Base-by-base conservation (phyloP, 1,140 invertebrate genomes). In the Meloidogyne hapla region DNA sequence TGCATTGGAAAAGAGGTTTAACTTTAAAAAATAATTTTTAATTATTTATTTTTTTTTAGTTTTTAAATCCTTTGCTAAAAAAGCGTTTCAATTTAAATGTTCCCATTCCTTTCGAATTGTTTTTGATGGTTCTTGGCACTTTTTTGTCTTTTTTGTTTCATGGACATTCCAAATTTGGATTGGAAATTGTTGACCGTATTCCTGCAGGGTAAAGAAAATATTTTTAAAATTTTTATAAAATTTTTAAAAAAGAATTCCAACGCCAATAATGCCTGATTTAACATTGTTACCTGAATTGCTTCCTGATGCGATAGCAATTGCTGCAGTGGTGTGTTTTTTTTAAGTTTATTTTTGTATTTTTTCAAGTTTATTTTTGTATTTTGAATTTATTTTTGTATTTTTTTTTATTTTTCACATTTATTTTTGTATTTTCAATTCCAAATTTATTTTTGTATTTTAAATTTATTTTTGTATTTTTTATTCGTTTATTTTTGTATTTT, bases 261-360 rank as follows among this genome's bases (percentile, higher is more conserved):
- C 26, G 10, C 82, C 86, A 33, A n/a, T 56, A 28, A 12, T 88
- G 23, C 88, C 88, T 26, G 76, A 81, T 26, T 67, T 88, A 12
- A 48, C 79, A 56, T 25, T 89, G 10, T 62, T 88, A 10, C 71
- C 80, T 2, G 2, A 70, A 26, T 65, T 89, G 10, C 23, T 88
- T 65, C 64, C 72, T 1, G 82, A 89, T 76, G 86, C 87, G 15
- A 82, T 90, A 68, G 87, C 87, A 28, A 88, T 91, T 25, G 86
- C 89, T 21, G 87, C 91, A 38, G 86, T 91, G 40, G 85, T 88
- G 1, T 56, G 48, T 56, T 56, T 56, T 9, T 4, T 18, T 5
- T 18, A 18, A 18, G 4, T 48, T 48, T 48, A 4, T 48, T 48
- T 48, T 48, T 48, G 13, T 48, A 18, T 18, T 48, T 18, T 48